These are phyloP conservation scores for Notarius lentiginosus DNA, from an alignment of 2,113 vertebrate genomes.

Conservation along the genomic window DNA sequence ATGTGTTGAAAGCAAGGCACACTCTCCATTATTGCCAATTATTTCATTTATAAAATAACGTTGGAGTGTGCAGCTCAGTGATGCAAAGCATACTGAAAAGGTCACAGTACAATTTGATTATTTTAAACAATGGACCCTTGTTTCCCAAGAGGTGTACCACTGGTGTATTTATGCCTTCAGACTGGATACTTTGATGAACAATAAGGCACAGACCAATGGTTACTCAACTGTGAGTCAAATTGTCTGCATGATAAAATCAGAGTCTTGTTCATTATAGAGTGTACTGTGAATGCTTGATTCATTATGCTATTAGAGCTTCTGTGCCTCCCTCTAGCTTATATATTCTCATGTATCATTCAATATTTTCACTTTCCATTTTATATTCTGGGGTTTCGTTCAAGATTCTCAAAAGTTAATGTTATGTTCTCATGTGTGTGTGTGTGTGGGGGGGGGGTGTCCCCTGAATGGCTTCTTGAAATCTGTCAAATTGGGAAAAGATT, in stretches of 20 bases:
- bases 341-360: background rate
- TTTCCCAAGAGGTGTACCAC: background rate
- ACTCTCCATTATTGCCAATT: background rate
- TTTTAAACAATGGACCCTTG: background rate
- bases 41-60: conserved; percentile 9
- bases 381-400: background rate
- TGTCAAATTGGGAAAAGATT: background rate
- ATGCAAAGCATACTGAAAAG: conserved; percentile 9
- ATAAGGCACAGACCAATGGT: background rate
- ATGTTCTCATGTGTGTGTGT: background rate
- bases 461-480: background rate
- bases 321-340: background rate
- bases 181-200: background rate
- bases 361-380: background rate
- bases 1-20: background rate
- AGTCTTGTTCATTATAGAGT: background rate
- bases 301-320: background rate
- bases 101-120: background rate
- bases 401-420: background rate
- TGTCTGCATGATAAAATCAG: background rate
- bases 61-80: background rate
- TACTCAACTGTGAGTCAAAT: background rate
- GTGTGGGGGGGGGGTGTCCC: too few relatives aligned
- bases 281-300: background rate
- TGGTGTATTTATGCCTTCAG: background rate